Evolutionary conservation across 2,888 invertebrate genomes (phyloP).

Genomic region (Pardosa pseudoannulata): DNA sequence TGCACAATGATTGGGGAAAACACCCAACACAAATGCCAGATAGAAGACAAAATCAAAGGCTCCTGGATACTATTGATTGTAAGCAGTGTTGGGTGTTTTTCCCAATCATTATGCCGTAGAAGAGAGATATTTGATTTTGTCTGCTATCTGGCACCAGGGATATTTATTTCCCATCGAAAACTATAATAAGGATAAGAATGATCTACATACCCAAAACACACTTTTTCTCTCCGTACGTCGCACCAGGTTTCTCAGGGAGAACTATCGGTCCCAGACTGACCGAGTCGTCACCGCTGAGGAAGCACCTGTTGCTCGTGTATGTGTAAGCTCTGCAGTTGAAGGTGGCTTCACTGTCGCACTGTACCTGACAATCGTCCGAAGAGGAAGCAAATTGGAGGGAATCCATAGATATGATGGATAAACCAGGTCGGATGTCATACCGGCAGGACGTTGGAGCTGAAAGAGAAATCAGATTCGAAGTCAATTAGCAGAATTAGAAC

Average conservation of each 20-base stretch:
- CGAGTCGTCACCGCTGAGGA: conserved; percentile 79
- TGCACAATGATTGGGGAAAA: too few species aligned
- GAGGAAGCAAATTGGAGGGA: conserved; percentile 78
- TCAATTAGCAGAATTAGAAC: too few species aligned
- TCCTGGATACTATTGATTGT: too few species aligned
- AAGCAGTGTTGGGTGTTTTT: too few species aligned
- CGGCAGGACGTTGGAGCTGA: conserved; percentile 78
- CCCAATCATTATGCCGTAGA: too few species aligned
- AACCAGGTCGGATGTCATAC: conserved; percentile 77
- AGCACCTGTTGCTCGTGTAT: conserved; percentile 78
- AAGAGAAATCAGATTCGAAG: too few species aligned
- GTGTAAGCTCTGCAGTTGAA: conserved; percentile 79
- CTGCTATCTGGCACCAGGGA: too few species aligned
- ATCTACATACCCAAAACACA: conserved; percentile 77
- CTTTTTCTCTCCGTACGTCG: conserved; percentile 77
- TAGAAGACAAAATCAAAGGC: too few species aligned
- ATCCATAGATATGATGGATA: conserved; percentile 78
- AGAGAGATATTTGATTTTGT: too few species aligned
- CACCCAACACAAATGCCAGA: too few species aligned
- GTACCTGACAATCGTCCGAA: conserved; percentile 78
- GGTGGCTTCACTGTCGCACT: conserved; percentile 77
- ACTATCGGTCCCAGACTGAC: conserved; percentile 77
- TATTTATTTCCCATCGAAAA: too few species aligned
- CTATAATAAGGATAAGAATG: too few species aligned
- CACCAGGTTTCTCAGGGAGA: conserved; percentile 73